Conservation (phyloP, 1,140 invertebrate genomes). For the Paralvinella palmiformis region DNA sequence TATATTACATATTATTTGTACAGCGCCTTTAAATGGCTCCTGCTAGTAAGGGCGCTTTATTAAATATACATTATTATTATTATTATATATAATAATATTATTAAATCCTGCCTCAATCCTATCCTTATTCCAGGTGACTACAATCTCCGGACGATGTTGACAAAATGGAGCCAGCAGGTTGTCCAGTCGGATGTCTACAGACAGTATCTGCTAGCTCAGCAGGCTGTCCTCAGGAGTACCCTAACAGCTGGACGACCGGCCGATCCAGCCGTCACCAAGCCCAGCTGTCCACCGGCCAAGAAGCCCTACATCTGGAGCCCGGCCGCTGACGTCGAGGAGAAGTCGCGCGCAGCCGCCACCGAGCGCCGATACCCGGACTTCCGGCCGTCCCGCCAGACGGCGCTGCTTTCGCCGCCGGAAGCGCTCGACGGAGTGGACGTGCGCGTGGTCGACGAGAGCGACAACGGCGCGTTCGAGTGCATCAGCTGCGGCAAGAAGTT, state of each 20-base stretch:
- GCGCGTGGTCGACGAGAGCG: not conserved
- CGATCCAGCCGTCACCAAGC: not conserved
- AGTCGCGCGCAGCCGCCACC: not conserved
- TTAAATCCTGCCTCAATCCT: too few relatives aligned
- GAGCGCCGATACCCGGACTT: not conserved
- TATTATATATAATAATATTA: too few relatives aligned
- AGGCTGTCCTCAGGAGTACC: not conserved
- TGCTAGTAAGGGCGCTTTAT: too few relatives aligned
- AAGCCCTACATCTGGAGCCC: constrained; percentile 14
- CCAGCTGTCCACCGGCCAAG: not conserved
- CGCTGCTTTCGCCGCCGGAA: not conserved
- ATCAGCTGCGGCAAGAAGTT: constrained; percentile 98
- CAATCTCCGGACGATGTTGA: too few relatives aligned
- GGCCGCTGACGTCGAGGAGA: constrained; percentile 12
- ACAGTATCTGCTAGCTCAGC: too few relatives aligned
- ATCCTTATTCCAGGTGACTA: too few relatives aligned
- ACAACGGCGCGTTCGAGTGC: constrained; percentile 84
- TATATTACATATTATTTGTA: too few relatives aligned
- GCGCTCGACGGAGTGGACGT: not conserved
- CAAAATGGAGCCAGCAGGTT: too few relatives aligned
- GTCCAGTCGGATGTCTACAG: too few relatives aligned
- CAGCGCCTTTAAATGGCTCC: too few relatives aligned
- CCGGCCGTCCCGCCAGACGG: not conserved
- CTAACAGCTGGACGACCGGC: not conserved
- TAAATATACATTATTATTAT: too few relatives aligned